phyloP scores from a whole-genome alignment of 30 jellyfish, hydroid and myxozoan species.

The Clytia hemisphaerica region DNA sequence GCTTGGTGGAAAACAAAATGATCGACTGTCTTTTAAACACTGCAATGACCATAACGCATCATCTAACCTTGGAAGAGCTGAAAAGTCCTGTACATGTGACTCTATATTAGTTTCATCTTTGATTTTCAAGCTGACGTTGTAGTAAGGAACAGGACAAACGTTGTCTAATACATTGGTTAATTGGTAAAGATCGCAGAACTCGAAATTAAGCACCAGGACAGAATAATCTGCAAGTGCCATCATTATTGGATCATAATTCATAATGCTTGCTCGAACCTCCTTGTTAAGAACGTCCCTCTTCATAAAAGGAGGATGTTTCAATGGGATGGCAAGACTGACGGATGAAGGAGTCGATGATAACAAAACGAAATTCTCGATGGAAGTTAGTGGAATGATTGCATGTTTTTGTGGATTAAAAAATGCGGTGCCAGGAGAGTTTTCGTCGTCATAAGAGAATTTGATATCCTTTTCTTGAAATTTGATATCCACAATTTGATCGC shows the following conservation, averaged over 20 bases:
- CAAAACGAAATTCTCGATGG: constrained; percentile 11
- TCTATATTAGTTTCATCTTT: not conserved
- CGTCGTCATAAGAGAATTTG: too few species aligned
- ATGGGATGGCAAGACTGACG: not conserved
- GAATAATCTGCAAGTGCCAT: constrained; percentile 15
- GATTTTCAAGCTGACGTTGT: constrained; percentile 21
- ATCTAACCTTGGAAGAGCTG: not conserved
- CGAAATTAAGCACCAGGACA: constrained; percentile 29
- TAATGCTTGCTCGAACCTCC: not conserved
- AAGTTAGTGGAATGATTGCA: constrained; percentile 16
- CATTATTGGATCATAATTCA: not conserved
- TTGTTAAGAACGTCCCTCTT: not conserved
- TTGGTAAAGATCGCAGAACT: not conserved
- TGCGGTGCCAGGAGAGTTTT: too few species aligned
- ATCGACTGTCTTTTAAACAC: constrained; percentile 16
- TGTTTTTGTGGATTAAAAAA: too few species aligned
- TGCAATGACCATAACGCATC: constrained; percentile 26
- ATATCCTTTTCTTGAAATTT: too few species aligned
- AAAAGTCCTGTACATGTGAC: not conserved
- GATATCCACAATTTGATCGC: too few species aligned
- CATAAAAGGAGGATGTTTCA: constrained; percentile 17
- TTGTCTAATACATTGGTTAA: constrained; percentile 11
- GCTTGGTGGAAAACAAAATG: constrained; percentile 34
- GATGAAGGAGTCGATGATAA: not conserved
- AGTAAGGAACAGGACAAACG: constrained; percentile 28